phyloP scores from a whole-genome alignment of 2,797 vertebrate genomes.

The Lerista edwardsae region DNA sequence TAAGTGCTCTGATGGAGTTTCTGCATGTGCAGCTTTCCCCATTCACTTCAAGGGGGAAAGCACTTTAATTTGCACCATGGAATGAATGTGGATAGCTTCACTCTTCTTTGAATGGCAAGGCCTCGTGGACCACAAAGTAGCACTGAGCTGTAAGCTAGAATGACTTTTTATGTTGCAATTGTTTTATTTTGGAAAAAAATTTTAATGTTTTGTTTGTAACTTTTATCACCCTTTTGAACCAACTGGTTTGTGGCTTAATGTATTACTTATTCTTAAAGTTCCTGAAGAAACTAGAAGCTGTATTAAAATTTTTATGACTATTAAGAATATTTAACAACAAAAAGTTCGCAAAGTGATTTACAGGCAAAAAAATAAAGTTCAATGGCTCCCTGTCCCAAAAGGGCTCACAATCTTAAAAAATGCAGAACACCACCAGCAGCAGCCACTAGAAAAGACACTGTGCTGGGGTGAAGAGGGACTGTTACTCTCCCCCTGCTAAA shows the following conservation, averaged over 20 bases:
- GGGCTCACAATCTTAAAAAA: too few species aligned
- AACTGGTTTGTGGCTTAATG: neutral
- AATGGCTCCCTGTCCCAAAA: too few species aligned
- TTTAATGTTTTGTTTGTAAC: neutral
- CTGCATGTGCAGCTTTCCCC: neutral
- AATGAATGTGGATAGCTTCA: neutral
- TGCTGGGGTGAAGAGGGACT: too few species aligned
- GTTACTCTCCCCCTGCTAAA: too few species aligned
- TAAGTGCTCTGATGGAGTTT: neutral
- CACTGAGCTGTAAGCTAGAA: neutral
- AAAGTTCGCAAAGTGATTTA: too few species aligned
- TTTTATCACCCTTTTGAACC: neutral
- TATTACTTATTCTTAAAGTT: neutral
- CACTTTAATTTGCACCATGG: neutral
- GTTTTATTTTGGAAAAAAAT: neutral
- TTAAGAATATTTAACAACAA: too few species aligned
- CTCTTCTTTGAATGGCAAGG: neutral
- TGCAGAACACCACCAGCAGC: too few species aligned
- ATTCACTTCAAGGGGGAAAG: neutral
- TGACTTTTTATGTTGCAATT: neutral
- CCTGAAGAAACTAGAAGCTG: neutral
- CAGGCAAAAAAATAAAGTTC: too few species aligned
- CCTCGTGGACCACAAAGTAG: neutral
- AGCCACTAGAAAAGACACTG: too few species aligned
- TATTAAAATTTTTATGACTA: neutral